phyloP scores from a whole-genome alignment of 2,888 invertebrate species.

The Nomada fabriciana region DNA sequence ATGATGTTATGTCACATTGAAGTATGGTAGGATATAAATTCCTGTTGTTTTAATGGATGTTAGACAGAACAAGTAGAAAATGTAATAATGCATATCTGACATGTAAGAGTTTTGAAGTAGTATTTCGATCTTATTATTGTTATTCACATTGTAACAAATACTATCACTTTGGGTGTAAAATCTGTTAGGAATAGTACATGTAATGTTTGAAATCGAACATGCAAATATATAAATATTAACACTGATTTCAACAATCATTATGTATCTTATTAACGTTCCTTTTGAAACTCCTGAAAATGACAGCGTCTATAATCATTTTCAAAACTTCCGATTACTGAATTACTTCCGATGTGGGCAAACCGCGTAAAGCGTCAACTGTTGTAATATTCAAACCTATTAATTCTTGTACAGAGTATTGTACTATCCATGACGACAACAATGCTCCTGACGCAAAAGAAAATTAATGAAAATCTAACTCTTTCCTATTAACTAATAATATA shows the following conservation, averaged over 20 bases:
- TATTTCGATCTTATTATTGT: conserved; percentile 29
- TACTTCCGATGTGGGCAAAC: neutral
- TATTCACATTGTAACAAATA: conserved; percentile 9
- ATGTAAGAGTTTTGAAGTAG: conserved; percentile 83
- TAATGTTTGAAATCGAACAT: conserved; percentile 50
- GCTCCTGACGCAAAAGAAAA: conserved; percentile 14
- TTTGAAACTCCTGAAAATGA: conserved; percentile 17
- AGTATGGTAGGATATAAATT: conserved; percentile 16
- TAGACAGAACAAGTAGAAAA: conserved; percentile 32
- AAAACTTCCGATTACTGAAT: conserved; percentile 8
- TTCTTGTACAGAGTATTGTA: neutral
- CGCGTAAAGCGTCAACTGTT: neutral
- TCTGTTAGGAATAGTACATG: conserved; percentile 37
- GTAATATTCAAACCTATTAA: neutral
- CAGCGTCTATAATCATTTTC: neutral
- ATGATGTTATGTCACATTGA: conserved; percentile 35
- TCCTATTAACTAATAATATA: neutral
- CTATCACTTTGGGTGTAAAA: conserved; percentile 32
- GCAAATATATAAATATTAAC: conserved; percentile 41
- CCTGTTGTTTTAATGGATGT: conserved; percentile 13
- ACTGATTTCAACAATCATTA: conserved; percentile 24
- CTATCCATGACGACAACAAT: conserved; percentile 5
- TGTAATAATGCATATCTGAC: conserved; percentile 79
- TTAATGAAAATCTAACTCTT: neutral
- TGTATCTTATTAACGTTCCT: neutral